Base-by-base conservation (phyloP, 2,113 vertebrate genomes). In the Atherinomorus stipes region DNA sequence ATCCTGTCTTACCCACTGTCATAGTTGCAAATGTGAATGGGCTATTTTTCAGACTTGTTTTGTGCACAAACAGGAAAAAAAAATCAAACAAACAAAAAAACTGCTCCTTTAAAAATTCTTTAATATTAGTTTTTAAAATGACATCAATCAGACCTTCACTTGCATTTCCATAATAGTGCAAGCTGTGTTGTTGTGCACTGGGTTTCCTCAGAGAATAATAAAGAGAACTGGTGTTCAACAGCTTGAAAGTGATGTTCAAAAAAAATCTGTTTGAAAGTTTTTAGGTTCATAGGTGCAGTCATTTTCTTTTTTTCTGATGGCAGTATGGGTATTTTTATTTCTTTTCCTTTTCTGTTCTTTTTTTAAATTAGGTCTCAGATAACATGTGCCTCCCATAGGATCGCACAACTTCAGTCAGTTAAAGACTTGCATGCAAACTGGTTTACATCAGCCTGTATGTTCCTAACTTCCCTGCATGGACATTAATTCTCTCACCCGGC, bases 111-210 rank as follows among this genome's bases (percentile, higher is more conserved):
- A 21, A 54, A 79, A 15, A 56, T 50, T 50, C 3, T 15, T 53
- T 12, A 60, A 16, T n/a, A 72, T 60, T 47, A n/a, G 69, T 12
- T 18, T 44, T 59, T 57, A 38, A 53, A 51, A 78, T 28, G 28
- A 61, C 69, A 62, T 21, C 9, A 2, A 50, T 23, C 28, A 22
- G 62, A 54, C 64, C 40, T 72, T 64, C 42, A 68, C 22, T 60
- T 49, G 15, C 11, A 67, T 85, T 61, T 65, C 28, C 60, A 79
- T 69, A 62, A 57, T 44, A 83, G 75, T 58, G 49, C 44, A 47
- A 49, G 40, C 23, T 22, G 23, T 6, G 69, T 77, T 70, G 72
- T 44, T 64, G 73, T 47, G 65, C 23, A 63, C 73, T 58, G 69
- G 28, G 16, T 57, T 56, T 76, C 62, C 58, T 65, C 44, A 28